Conservation (phyloP, 2,888 invertebrate species). For the Lacanobia wlatinum region DNA sequence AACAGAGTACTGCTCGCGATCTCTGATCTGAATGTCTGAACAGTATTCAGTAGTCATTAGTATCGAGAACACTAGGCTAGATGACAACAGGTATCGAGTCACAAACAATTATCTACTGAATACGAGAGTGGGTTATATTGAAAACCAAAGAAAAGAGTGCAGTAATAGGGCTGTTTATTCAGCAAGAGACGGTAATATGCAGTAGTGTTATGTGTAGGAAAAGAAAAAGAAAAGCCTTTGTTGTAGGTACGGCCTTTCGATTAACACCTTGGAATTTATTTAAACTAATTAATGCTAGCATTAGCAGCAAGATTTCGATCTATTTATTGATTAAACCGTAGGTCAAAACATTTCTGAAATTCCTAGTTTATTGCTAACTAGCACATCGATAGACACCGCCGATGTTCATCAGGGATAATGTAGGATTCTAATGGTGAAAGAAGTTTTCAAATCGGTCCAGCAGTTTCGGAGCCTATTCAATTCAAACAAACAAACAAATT, state of each 20-base stretch:
- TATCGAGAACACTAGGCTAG: not conserved
- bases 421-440: too few relatives aligned
- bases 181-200: not conserved
- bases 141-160: conserved; percentile 7
- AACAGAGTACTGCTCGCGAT: not conserved
- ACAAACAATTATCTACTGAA: conserved; percentile 9
- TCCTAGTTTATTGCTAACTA: too few relatives aligned
- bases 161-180: not conserved
- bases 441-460: too few relatives aligned
- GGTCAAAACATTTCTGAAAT: too few relatives aligned
- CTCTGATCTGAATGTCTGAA: conserved; percentile 8
- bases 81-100: not conserved
- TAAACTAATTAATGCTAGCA: too few relatives aligned
- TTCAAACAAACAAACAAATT: too few relatives aligned
- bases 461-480: too few relatives aligned
- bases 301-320: too few relatives aligned
- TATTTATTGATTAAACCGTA: too few relatives aligned
- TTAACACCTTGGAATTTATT: not conserved
- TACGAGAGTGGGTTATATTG: conserved; percentile 11
- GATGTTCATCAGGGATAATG: too few relatives aligned
- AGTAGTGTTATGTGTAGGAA: not conserved
- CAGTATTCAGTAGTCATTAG: too few relatives aligned
- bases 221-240: not conserved
- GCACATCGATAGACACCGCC: too few relatives aligned
- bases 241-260: not conserved